A percentile compares a stretch with the other conserved stretches of the same genome.
Conservation (phyloP, 1,140 invertebrate species). For the Wiebesia pumilae region DNA sequence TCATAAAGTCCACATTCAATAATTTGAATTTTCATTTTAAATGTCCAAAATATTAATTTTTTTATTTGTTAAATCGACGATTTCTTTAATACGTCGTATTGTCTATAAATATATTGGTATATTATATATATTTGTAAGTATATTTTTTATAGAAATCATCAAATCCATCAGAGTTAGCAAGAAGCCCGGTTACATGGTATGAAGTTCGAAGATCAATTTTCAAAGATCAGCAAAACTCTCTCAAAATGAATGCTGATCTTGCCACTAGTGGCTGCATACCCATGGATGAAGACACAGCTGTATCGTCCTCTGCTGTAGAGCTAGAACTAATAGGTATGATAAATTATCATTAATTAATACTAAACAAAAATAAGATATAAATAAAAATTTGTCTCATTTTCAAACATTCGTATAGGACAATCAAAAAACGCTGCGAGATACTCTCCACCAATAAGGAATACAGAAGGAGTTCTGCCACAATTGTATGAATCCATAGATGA, state of each 20-base stretch:
- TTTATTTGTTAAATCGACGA: no score
- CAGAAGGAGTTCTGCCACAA: neutral
- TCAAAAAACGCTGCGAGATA: no score
- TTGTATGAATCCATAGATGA: neutral
- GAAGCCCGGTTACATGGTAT: neutral
- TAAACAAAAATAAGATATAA: no score
- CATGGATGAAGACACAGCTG: neutral
- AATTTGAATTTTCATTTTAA: no score
- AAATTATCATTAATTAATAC: neutral
- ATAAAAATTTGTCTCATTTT: neutral
- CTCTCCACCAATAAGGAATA: neutral
- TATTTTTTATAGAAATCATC: constrained; percentile 5
- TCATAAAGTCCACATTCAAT: no score
- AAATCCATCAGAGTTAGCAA: constrained; percentile 11
- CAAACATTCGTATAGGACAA: neutral
- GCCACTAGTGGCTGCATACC: constrained; percentile 12
- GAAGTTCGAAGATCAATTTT: constrained; percentile 2
- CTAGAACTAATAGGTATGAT: neutral
- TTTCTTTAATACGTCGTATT: neutral
- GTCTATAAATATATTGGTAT: neutral
- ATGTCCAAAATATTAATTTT: no score
- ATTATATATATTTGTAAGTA: neutral
- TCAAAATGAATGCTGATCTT: constrained; percentile 9
- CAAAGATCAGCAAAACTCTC: neutral
- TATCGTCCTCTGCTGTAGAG: neutral